These are phyloP conservation scores for Rhizomys pruinosus DNA, from an alignment of 2,113 vertebrate species.

Conservation along the genomic window DNA sequence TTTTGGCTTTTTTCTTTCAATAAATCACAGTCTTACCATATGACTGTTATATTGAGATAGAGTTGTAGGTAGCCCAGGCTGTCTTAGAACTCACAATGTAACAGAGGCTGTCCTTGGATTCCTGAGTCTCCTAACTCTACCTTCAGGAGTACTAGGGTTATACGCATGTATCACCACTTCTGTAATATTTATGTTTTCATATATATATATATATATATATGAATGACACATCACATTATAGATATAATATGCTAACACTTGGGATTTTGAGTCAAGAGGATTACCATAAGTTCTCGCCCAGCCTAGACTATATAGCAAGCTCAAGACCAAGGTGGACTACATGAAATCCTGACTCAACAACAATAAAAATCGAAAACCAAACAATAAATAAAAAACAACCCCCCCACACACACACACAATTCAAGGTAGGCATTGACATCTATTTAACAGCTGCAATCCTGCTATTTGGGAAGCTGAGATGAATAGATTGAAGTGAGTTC, in stretches of 20 bases:
- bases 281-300: neutral
- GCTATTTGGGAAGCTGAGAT: too few relatives aligned
- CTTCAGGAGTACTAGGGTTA: neutral
- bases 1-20: neutral
- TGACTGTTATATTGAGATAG: neutral
- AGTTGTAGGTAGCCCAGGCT: neutral
- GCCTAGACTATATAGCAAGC: too few relatives aligned
- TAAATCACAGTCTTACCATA: neutral
- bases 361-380: too few relatives aligned
- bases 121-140: neutral
- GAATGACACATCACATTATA: neutral
- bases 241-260: neutral
- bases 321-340: too few relatives aligned
- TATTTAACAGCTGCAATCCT: too few relatives aligned
- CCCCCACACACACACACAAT: too few relatives aligned
- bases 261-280: neutral
- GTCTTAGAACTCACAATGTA: neutral
- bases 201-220: neutral
- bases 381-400: too few relatives aligned
- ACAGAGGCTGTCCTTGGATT: neutral
- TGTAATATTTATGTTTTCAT: neutral
- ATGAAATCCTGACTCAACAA: too few relatives aligned
- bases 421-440: too few relatives aligned
- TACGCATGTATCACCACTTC: too few relatives aligned
- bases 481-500: neutral